These are phyloP conservation scores for Ceratosolen fusciceps DNA, from an alignment of 1,140 invertebrate genomes.

Conservation along the genomic window DNA sequence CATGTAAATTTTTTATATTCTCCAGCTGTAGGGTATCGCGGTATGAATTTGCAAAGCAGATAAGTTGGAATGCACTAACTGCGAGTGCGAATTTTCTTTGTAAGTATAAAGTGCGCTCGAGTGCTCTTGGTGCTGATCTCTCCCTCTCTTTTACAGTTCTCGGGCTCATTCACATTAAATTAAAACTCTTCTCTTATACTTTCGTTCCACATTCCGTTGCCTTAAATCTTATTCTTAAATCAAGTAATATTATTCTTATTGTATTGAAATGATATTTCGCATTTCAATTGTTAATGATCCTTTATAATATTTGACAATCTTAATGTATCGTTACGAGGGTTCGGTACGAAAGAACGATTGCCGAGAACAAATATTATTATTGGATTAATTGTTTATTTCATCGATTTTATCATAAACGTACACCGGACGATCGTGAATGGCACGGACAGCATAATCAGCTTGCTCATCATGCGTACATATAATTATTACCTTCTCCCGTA, in stretches of 20 bases:
- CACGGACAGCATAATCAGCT: background rate
- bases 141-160: too few species aligned
- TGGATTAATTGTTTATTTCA: background rate
- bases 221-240: too few species aligned
- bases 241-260: too few species aligned
- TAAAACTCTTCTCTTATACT: too few species aligned
- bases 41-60: background rate
- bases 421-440: background rate
- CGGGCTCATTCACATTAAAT: too few species aligned
- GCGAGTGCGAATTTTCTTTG: conserved; percentile 13
- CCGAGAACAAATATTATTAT: background rate
- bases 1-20: background rate
- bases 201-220: too few species aligned
- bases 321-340: too few species aligned
- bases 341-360: too few species aligned
- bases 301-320: too few species aligned
- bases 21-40: background rate
- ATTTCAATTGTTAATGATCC: too few species aligned
- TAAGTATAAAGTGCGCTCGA: conserved; percentile 17
- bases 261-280: too few species aligned
- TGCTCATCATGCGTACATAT: background rate
- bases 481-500: background rate
- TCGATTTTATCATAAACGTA: background rate
- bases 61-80: conserved; percentile 19
- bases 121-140: background rate